These are phyloP conservation scores for Sylvicola fuscatus DNA, from an alignment of 2,888 invertebrate genomes.

Conservation along the genomic window DNA sequence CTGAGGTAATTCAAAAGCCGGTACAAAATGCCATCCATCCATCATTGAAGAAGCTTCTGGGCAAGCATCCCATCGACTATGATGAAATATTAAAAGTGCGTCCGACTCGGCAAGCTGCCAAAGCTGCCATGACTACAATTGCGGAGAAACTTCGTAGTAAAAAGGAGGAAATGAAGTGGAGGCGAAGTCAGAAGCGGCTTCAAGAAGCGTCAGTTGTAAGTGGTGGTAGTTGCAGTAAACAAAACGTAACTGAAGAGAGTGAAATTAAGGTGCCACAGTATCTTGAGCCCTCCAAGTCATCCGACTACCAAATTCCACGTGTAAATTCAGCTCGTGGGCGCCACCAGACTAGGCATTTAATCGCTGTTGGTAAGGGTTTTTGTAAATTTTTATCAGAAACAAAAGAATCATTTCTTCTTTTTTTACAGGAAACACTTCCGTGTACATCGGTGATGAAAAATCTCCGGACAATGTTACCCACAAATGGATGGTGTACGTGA, in stretches of 20 bases:
- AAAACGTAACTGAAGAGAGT: too few relatives aligned
- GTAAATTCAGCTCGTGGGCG: constrained; percentile 30
- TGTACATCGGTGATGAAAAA: constrained; percentile 51
- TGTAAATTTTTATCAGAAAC: too few relatives aligned
- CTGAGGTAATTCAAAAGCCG: constrained; percentile 5
- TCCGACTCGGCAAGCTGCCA: constrained; percentile 28
- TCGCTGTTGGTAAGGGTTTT: constrained; percentile 23
- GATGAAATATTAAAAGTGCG: constrained; percentile 28
- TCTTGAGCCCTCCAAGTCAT: constrained; percentile 22
- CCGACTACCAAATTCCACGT: constrained; percentile 22
- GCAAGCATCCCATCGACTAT: constrained; percentile 30
- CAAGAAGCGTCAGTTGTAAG: neutral
- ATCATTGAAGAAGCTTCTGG: constrained; percentile 49
- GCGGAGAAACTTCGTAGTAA: constrained; percentile 14
- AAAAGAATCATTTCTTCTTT: too few relatives aligned
- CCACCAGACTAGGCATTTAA: constrained; percentile 32
- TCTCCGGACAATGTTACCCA: constrained; percentile 49
- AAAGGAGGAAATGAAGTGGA: constrained; percentile 14
- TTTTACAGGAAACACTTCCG: constrained; percentile 52
- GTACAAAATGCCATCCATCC: constrained; percentile 44
- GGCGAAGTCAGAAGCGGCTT: constrained; percentile 15
- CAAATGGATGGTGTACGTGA: constrained; percentile 79
- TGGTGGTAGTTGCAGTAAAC: too few relatives aligned
- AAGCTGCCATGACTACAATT: constrained; percentile 24
- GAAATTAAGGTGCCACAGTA: constrained; percentile 16